Conservation (phyloP, 2,113 vertebrate genomes). For the Myotis lucifugus region DNA sequence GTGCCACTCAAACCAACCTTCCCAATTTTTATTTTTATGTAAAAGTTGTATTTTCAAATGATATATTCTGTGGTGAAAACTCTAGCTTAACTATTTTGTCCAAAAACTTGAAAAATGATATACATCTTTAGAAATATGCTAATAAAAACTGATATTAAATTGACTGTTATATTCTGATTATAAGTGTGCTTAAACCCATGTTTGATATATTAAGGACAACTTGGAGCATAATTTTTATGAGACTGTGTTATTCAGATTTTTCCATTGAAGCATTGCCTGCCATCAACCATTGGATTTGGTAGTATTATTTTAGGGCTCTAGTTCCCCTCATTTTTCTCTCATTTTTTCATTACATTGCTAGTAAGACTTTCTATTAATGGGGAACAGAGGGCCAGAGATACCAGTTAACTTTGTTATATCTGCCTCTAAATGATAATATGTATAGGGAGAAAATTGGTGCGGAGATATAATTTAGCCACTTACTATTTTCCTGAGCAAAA, state of each 20-base stretch:
- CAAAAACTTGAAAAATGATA: slow-evolving; percentile 8
- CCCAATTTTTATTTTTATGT: slow-evolving; percentile 22
- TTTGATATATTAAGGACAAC: slow-evolving; percentile 22
- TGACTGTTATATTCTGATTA: not conserved
- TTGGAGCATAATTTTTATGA: slow-evolving; percentile 4
- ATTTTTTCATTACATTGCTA: not conserved
- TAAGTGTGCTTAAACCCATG: not conserved
- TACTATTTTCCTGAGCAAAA: not conserved
- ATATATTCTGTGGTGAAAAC: not conserved
- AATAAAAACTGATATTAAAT: slow-evolving; percentile 18
- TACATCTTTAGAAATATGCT: not conserved
- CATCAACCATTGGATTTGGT: not conserved
- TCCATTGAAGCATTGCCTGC: not conserved
- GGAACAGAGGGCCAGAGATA: not conserved
- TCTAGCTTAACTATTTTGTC: slow-evolving; percentile 10
- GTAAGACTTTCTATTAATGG: not conserved
- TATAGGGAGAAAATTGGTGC: not conserved
- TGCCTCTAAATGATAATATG: not conserved
- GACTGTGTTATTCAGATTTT: slow-evolving; percentile 3
- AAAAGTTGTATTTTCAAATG: slow-evolving; percentile 23
- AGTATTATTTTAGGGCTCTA: not conserved
- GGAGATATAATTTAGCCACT: not conserved
- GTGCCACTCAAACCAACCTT: not conserved
- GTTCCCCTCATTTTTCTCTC: not conserved
- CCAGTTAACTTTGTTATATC: not conserved